Evolutionary conservation across 2,888 invertebrate genomes (phyloP).

Genomic region (Melolontha melolontha): DNA sequence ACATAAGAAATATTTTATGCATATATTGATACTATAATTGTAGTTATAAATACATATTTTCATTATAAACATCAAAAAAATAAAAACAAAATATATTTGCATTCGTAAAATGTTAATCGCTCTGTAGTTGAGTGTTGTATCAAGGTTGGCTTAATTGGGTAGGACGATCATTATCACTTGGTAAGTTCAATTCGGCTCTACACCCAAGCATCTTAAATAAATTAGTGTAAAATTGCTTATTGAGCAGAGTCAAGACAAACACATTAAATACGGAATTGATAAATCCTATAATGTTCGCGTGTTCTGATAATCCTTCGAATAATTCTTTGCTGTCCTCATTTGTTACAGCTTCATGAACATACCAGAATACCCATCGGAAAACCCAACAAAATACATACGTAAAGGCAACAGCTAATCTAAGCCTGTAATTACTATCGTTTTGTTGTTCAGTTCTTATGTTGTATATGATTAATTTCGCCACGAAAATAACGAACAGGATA

Average conservation of each 20-base stretch:
- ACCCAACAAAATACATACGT: slow-evolving; percentile 45
- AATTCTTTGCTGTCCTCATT: slow-evolving; percentile 30
- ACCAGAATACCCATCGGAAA: slow-evolving; percentile 42
- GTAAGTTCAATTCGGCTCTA: slow-evolving; percentile 40
- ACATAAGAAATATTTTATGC: background rate
- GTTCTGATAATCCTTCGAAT: slow-evolving; percentile 32
- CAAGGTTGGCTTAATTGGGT: slow-evolving; percentile 41
- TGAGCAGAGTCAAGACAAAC: slow-evolving; percentile 40
- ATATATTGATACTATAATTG: slow-evolving; percentile 1
- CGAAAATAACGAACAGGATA: slow-evolving; percentile 40
- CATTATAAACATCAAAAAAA: slow-evolving; percentile 6
- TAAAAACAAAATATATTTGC: background rate
- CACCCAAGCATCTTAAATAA: slow-evolving; percentile 43
- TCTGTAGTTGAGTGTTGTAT: background rate
- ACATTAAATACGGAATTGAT: slow-evolving; percentile 44
- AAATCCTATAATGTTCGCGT: slow-evolving; percentile 43
- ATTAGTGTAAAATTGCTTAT: slow-evolving; percentile 44
- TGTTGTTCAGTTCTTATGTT: slow-evolving; percentile 42
- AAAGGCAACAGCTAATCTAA: slow-evolving; percentile 42
- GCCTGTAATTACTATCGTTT: slow-evolving; percentile 42
- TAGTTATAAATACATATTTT: slow-evolving; percentile 10
- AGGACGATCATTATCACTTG: slow-evolving; percentile 38
- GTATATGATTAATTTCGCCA: slow-evolving; percentile 41
- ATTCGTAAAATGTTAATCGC: background rate
- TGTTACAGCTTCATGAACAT: slow-evolving; percentile 21